Percentiles rank a stretch among this genome's conserved stretches.
phyloP scores from a whole-genome alignment of 2,797 vertebrate species.

The Champsocephalus esox region DNA sequence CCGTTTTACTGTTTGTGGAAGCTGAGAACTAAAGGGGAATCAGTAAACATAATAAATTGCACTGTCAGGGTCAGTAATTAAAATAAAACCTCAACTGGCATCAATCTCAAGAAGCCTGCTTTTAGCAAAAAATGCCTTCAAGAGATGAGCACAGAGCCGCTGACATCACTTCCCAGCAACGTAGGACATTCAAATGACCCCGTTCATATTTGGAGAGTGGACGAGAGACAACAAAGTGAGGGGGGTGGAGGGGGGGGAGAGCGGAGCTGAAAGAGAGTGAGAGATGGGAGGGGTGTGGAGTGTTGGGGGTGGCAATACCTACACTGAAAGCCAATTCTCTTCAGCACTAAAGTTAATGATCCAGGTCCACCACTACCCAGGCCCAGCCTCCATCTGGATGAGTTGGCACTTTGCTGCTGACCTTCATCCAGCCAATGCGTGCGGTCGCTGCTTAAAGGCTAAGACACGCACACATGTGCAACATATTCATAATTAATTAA shows the following conservation, averaged over 20 bases:
- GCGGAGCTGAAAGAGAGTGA: slow-evolving; percentile 7
- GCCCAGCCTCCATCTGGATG: slow-evolving; percentile 49
- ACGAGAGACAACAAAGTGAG: slow-evolving; percentile 47
- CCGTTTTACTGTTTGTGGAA: slow-evolving; percentile 19
- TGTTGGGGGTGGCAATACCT: slow-evolving; percentile 17
- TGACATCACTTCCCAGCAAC: slow-evolving; percentile 66
- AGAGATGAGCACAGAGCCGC: slow-evolving; percentile 28
- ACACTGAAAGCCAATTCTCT: slow-evolving; percentile 58
- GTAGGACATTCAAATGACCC: slow-evolving; percentile 67
- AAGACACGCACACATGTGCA: slow-evolving; percentile 8
- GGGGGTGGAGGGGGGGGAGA: background rate
- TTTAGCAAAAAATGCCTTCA: slow-evolving; percentile 15
- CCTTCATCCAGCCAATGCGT: slow-evolving; percentile 60
- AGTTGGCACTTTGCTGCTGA: slow-evolving; percentile 67
- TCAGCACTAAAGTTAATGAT: slow-evolving; percentile 81
- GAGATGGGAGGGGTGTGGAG: slow-evolving; percentile 28
- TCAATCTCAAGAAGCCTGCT: slow-evolving; percentile 16
- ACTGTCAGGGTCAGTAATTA: background rate
- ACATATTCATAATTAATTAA: slow-evolving; percentile 3
- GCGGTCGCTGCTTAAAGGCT: slow-evolving; percentile 3
- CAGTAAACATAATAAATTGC: background rate
- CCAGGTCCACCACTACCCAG: slow-evolving; percentile 45
- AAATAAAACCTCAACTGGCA: slow-evolving; percentile 21
- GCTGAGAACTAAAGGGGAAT: slow-evolving; percentile 23
- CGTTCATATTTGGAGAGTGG: slow-evolving; percentile 67